Evolutionary conservation across 2,888 invertebrate species (phyloP).

Genomic region (Vannuccia rotundouncinata): DNA sequence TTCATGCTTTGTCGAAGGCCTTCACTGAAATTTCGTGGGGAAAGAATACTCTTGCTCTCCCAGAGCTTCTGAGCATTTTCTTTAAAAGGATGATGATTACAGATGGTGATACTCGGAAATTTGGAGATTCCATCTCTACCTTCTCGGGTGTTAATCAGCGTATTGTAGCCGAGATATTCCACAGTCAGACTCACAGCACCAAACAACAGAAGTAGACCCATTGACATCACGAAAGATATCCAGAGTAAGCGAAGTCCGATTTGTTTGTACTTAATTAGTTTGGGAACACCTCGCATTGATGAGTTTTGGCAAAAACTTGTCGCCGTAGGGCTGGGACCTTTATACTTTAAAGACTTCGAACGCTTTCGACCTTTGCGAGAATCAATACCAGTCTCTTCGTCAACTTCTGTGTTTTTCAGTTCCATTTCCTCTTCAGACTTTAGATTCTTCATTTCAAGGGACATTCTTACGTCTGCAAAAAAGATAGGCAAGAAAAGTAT

Average conservation of each 20-base stretch:
- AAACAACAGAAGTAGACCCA: not conserved
- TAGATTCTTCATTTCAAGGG: too few species aligned
- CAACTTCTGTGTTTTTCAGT: too few species aligned
- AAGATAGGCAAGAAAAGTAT: too few species aligned
- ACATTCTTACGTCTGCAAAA: too few species aligned
- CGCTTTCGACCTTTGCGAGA: too few species aligned
- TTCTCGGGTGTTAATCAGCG: slow-evolving; percentile 32
- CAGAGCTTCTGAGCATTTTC: slow-evolving; percentile 6
- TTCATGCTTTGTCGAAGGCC: slow-evolving; percentile 27
- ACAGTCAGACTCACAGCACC: slow-evolving; percentile 30
- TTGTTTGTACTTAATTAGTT: not conserved
- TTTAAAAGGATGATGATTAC: slow-evolving; percentile 34
- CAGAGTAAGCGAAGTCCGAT: not conserved
- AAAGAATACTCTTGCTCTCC: not conserved
- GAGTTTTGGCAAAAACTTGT: slow-evolving; percentile 30
- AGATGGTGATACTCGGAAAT: slow-evolving; percentile 31
- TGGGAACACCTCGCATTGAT: slow-evolving; percentile 29
- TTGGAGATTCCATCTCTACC: not conserved
- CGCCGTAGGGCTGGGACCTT: not conserved
- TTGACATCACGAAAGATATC: slow-evolving; percentile 21
- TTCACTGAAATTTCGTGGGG: slow-evolving; percentile 18
- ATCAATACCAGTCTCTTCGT: too few species aligned
- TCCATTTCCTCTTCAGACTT: too few species aligned
- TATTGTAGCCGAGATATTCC: slow-evolving; percentile 32
- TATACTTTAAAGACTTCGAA: not conserved